Evolutionary conservation across 2,888 invertebrate species (phyloP).

Genomic region (Campoplex capitator): DNA sequence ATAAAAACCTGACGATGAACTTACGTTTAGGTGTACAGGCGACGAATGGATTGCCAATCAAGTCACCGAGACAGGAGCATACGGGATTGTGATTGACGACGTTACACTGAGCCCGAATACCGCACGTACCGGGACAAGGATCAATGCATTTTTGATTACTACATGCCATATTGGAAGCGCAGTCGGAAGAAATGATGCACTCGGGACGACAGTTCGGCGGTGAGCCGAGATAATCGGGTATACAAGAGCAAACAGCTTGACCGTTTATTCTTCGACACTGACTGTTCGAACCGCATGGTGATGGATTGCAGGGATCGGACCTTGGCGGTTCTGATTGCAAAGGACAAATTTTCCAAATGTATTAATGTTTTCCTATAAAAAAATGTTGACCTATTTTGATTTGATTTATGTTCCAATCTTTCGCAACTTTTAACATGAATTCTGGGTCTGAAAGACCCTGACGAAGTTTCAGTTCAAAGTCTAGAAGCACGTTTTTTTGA

Average conservation of each 20-base stretch:
- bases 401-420: background rate
- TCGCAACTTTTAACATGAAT: background rate
- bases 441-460: background rate
- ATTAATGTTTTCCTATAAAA: background rate
- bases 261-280: slow-evolving; percentile 88
- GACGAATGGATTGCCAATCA: slow-evolving; percentile 85
- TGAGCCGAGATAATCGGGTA: slow-evolving; percentile 88
- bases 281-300: slow-evolving; percentile 90
- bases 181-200: slow-evolving; percentile 89
- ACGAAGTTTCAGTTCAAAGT: background rate
- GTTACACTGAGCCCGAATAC: slow-evolving; percentile 85
- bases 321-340: slow-evolving; percentile 73
- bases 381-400: background rate
- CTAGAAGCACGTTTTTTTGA: background rate
- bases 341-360: background rate
- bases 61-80: slow-evolving; percentile 85
- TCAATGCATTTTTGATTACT: slow-evolving; percentile 87
- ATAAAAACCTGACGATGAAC: slow-evolving; percentile 57
- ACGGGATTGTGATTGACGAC: slow-evolving; percentile 86
- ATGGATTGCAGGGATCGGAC: slow-evolving; percentile 87
- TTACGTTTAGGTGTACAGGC: slow-evolving; percentile 87
- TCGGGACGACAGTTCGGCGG: slow-evolving; percentile 89
- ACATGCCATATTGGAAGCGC: slow-evolving; percentile 88
- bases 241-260: slow-evolving; percentile 88
- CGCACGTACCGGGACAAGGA: slow-evolving; percentile 86